Percentiles rank a stretch among this genome's conserved stretches.
Evolutionary conservation across 2,888 invertebrate species (phyloP).

Genomic region (Drosophila borealis): DNA sequence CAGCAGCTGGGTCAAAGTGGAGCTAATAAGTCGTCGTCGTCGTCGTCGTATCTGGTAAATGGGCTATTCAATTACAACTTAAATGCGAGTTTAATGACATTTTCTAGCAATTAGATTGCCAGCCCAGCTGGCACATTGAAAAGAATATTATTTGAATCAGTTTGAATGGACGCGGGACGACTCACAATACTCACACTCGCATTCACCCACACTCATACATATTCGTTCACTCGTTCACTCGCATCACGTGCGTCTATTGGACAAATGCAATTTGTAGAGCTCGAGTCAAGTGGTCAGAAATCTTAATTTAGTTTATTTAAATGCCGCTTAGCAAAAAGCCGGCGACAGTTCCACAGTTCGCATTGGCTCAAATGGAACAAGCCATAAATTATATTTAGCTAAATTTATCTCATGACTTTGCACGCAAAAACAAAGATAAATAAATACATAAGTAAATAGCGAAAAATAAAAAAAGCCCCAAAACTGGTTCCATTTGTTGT

Average conservation of each 20-base stretch:
- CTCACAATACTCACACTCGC: conserved; percentile 2
- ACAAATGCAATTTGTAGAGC: conserved; percentile 73
- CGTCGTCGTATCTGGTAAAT: conserved; percentile 11
- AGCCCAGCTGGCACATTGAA: conserved; percentile 53
- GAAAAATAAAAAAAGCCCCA: conserved; percentile 24
- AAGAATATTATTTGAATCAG: conserved; percentile 23
- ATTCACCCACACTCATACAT: conserved; percentile 1
- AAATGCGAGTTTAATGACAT: conserved; percentile 67
- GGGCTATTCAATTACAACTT: conserved; percentile 52
- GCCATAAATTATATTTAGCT: conserved; percentile 78
- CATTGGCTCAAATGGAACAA: conserved; percentile 41
- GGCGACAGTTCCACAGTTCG: conserved; percentile 14
- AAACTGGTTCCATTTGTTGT: conserved; percentile 43
- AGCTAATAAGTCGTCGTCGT: conserved; percentile 15
- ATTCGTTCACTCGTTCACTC: background rate
- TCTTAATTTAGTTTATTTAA: conserved; percentile 71
- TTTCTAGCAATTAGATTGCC: conserved; percentile 58
- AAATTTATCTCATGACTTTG: conserved; percentile 51
- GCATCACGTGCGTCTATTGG: conserved; percentile 59
- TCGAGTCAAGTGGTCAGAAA: conserved; percentile 67
- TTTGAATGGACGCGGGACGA: background rate
- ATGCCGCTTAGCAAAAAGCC: conserved; percentile 43
- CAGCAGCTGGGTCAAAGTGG: background rate
- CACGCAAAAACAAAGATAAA: conserved; percentile 49
- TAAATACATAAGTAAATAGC: conserved; percentile 5